These are phyloP conservation scores for Hapalemur alaotrensis DNA, from an alignment of 2,797 vertebrate species.

Conservation along the genomic window DNA sequence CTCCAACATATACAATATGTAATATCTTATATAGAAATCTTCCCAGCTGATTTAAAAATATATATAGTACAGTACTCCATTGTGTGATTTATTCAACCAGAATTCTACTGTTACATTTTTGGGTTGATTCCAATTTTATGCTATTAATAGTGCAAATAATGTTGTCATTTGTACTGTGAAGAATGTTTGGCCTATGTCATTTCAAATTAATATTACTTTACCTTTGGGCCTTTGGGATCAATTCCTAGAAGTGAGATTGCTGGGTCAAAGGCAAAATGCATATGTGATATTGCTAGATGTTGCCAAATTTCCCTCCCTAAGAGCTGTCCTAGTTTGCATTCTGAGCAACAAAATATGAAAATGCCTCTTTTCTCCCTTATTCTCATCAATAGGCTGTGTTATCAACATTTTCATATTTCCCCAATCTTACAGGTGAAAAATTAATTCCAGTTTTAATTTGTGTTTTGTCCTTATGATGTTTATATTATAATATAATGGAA, in stretches of 20 bases:
- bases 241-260: background rate
- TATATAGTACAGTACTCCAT: background rate
- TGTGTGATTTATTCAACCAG: background rate
- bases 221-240: background rate
- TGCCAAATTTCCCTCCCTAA: background rate
- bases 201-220: background rate
- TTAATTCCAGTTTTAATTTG: background rate
- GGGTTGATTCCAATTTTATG: background rate
- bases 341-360: background rate
- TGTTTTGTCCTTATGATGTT: background rate
- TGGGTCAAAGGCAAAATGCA: background rate
- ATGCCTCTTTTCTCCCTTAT: background rate
- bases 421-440: background rate
- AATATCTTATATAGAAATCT: background rate
- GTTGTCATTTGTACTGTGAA: background rate
- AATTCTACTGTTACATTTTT: background rate
- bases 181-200: background rate
- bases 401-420: background rate
- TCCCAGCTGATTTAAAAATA: background rate
- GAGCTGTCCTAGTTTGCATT: background rate
- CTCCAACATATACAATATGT: background rate
- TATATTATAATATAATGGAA: background rate
- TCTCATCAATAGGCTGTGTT: background rate
- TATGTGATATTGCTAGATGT: background rate
- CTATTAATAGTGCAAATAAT: background rate